A percentile compares a stretch with the other conserved stretches of the same genome.
Evolutionary conservation across 2,797 vertebrate species (phyloP).

Genomic region (Lycodopsis pacificus): DNA sequence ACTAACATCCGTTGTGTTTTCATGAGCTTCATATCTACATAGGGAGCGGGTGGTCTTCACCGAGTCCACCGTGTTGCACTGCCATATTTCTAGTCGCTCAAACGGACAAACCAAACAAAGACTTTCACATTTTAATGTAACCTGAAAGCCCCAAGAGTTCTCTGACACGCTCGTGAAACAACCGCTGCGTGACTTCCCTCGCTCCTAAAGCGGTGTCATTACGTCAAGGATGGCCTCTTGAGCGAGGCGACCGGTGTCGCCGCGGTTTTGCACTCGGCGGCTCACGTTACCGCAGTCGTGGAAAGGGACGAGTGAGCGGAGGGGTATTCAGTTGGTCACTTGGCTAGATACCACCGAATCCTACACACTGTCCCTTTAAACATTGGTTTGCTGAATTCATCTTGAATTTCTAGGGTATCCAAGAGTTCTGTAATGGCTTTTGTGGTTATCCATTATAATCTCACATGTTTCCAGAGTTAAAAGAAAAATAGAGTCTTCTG

Average conservation of each 20-base stretch:
- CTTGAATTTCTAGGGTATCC: neutral
- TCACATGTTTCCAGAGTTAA: neutral
- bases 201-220: neutral
- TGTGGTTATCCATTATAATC: neutral
- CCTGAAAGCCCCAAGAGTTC: too few relatives aligned
- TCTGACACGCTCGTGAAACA: neutral
- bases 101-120: neutral
- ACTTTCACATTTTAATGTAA: neutral
- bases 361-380: neutral
- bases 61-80: neutral
- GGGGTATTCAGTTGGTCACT: neutral
- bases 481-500: neutral
- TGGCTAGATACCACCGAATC: neutral
- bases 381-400: neutral
- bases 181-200: neutral
- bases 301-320: neutral
- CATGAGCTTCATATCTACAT: too few relatives aligned
- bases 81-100: neutral
- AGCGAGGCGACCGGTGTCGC: neutral
- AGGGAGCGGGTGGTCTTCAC: too few relatives aligned
- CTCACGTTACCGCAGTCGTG: neutral
- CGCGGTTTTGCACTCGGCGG: neutral
- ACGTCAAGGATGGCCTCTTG: neutral
- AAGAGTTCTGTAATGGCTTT: neutral
- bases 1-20: neutral